Evolutionary conservation across 1,140 invertebrate genomes (phyloP).

Genomic region (Heliconius melpomene): DNA sequence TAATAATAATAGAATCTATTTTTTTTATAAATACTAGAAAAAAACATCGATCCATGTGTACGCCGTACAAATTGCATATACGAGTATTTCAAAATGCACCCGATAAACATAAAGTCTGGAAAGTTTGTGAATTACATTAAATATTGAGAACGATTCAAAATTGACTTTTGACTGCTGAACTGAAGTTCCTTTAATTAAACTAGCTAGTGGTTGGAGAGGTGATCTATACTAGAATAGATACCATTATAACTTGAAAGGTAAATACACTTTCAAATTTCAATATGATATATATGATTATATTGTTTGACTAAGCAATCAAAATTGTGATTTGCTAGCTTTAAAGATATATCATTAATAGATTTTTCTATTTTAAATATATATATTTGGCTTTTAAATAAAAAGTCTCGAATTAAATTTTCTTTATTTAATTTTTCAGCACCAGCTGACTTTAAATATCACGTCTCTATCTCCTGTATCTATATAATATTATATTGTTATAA

Average conservation of each 20-base stretch:
- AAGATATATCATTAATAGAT: too few relatives aligned
- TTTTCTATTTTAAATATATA: neutral
- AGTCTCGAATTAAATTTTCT: too few relatives aligned
- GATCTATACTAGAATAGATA: neutral
- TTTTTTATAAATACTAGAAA: neutral
- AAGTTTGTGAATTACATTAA: neutral
- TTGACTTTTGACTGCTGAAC: conserved; percentile 1
- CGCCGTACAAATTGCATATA: neutral
- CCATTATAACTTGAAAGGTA: neutral
- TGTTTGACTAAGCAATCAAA: too few relatives aligned
- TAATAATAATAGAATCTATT: neutral
- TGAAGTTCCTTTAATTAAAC: neutral
- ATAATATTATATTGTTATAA: neutral
- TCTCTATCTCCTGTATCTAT: neutral
- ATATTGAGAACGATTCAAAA: neutral
- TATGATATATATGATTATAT: neutral
- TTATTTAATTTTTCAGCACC: too few relatives aligned
- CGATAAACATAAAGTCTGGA: neutral
- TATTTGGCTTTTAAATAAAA: neutral
- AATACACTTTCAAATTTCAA: neutral
- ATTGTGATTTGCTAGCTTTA: too few relatives aligned
- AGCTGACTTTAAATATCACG: too few relatives aligned
- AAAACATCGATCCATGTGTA: neutral
- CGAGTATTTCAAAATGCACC: neutral
- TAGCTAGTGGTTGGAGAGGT: neutral